Evolutionary conservation across 2,797 vertebrate genomes (phyloP).

Genomic region (Ctenopoma multispine): DNA sequence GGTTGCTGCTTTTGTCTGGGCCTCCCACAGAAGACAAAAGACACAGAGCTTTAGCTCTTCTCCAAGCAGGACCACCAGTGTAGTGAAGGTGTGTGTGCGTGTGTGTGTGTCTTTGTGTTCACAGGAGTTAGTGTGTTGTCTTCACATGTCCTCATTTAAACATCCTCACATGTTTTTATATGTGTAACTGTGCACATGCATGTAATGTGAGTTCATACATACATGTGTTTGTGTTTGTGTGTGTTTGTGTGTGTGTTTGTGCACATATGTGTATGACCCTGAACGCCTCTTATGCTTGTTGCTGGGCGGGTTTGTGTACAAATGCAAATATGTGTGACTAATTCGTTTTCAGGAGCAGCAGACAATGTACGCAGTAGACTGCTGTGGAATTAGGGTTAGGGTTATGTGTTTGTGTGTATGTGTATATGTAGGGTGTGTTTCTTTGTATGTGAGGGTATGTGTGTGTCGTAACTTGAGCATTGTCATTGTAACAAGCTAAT

Average conservation of each 20-base stretch:
- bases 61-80: constrained; percentile 79
- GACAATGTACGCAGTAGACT: constrained; percentile 48
- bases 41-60: constrained; percentile 68
- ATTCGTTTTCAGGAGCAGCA: constrained; percentile 72
- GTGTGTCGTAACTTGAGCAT: constrained; percentile 57
- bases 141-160: constrained; percentile 32
- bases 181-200: constrained; percentile 13
- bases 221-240: constrained; percentile 15
- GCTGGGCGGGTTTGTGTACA: constrained; percentile 79
- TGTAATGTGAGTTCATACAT: constrained; percentile 16
- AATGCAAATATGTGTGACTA: constrained; percentile 82
- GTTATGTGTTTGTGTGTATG: constrained; percentile 20
- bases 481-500: constrained; percentile 50
- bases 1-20: constrained; percentile 79
- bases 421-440: constrained; percentile 19
- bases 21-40: constrained; percentile 77
- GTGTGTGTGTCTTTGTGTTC: constrained; percentile 2
- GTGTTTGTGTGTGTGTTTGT: constrained; percentile 33
- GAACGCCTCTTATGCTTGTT: constrained; percentile 67
- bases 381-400: constrained; percentile 51
- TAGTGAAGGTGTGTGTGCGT: constrained; percentile 38
- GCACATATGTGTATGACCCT: constrained; percentile 38
- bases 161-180: constrained; percentile 29
- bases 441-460: constrained; percentile 30
- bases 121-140: constrained; percentile 5